Evolutionary conservation across 2,888 invertebrate genomes (phyloP), one percentile per base, ranked within the genome.

Genomic region (Chorisops tibialis): DNA sequence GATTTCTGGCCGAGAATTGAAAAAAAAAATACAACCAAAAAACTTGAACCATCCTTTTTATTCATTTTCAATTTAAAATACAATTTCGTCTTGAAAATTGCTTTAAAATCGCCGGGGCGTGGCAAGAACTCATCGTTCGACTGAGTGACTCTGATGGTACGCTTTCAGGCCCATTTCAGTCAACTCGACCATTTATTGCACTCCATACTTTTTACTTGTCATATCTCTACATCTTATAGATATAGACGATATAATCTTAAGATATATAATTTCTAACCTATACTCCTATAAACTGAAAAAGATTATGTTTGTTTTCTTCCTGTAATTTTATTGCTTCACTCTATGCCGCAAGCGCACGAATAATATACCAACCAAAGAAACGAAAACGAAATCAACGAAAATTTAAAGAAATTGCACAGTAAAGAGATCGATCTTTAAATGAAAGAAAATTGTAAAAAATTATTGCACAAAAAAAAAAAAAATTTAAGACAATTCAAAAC

Each of bases 121-220:
- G 63, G 63, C 63, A 61, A 61, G 16, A 63, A 63, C 45, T 63
- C 63, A 63, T 61, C 61, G 60, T 63, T 61, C 56, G 60, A 9
- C 30, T 30, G 30, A 30, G 7, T 62, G 62, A 62, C 58, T 62
- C 48, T 54, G 61, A 61, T 52, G 61, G 39, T 45, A 45, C 52
- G 45, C 37, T 51, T 52, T 45, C 30, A 61, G 45, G 41, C 59
- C 49, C 51, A 60, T 60, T 30, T 30, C 30, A 30, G 30, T 30
- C 61, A 38, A 22, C 38, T 52, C 52, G 37, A 61, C 51, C 61
- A 61, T 61, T 61, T 48, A 52, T 52, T 52, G 43, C 35, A 61
- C 50, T 51, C 24, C 50, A 45, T 60, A 39, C 43, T 43, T 14
- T 6, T 43, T 43, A 18, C 19, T 14, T 2, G 5, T 3, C 14